A percentile compares a stretch with the other conserved stretches of the same genome.
These are phyloP conservation scores for Acestrorhynchus altus DNA, from an alignment of 2,797 vertebrate genomes.

Conservation along the genomic window DNA sequence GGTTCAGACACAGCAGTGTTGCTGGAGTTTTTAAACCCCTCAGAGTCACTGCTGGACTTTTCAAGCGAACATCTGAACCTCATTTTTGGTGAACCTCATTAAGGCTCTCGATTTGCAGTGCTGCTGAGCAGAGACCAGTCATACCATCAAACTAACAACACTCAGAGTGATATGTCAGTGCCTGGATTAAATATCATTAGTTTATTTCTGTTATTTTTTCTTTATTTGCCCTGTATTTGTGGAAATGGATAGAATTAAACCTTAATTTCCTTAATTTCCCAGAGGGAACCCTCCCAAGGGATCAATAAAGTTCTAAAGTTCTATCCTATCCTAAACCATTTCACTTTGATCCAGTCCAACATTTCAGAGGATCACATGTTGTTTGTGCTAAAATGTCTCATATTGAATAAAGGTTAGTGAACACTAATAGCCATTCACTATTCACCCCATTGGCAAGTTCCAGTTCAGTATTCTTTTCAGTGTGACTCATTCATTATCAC, in stretches of 20 bases:
- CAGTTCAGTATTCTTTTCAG: background rate
- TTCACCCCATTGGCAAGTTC: too few species aligned
- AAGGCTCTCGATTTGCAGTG: background rate
- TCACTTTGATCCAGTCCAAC: background rate
- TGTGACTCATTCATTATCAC: background rate
- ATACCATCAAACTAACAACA: too few species aligned
- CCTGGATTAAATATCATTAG: slow-evolving; percentile 3
- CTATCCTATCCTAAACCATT: too few species aligned
- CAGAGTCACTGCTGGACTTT: too few species aligned
- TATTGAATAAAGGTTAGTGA: background rate
- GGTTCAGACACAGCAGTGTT: too few species aligned
- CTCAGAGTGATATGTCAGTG: background rate
- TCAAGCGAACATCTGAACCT: too few species aligned
- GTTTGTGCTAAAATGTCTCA: background rate
- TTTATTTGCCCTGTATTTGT: background rate
- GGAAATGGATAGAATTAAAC: background rate
- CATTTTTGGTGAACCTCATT: too few species aligned
- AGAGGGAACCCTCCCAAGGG: too few species aligned
- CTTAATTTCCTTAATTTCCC: too few species aligned
- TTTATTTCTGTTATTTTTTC: background rate
- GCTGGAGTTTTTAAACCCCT: too few species aligned
- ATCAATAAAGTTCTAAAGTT: too few species aligned
- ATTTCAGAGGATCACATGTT: background rate
- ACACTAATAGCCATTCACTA: background rate
- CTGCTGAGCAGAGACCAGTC: background rate